These are phyloP conservation scores for Melanotaenia trifasciata DNA, from an alignment of 2,797 vertebrate genomes.

Conservation along the genomic window DNA sequence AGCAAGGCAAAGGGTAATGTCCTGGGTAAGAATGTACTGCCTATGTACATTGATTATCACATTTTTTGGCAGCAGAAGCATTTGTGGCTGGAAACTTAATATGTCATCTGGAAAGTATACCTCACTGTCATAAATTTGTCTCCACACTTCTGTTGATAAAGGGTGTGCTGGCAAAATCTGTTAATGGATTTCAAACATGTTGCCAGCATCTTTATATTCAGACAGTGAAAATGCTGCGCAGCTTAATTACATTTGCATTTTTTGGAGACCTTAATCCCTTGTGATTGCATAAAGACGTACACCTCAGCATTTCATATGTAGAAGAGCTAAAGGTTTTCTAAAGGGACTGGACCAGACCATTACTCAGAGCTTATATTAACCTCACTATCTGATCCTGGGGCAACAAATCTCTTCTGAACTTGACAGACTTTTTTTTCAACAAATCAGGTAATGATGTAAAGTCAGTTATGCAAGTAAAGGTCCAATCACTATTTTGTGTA, in stretches of 20 bases:
- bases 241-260: slow-evolving; percentile 55
- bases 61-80: slow-evolving; percentile 47
- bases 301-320: background rate
- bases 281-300: slow-evolving; percentile 5
- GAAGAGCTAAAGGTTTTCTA: background rate
- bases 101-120: slow-evolving; percentile 69
- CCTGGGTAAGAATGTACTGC: slow-evolving; percentile 41
- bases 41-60: slow-evolving; percentile 48
- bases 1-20: slow-evolving; percentile 48
- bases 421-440: slow-evolving; percentile 12
- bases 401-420: slow-evolving; percentile 2
- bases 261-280: slow-evolving; percentile 6
- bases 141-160: slow-evolving; percentile 55
- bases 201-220: slow-evolving; percentile 48
- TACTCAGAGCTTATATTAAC: slow-evolving; percentile 12
- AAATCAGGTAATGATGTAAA: background rate
- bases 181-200: slow-evolving; percentile 44
- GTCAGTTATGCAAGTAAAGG: background rate
- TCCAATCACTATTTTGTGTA: slow-evolving; percentile 2
- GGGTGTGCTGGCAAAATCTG: slow-evolving; percentile 41
- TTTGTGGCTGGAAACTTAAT: slow-evolving; percentile 50
- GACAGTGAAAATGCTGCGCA: slow-evolving; percentile 18
- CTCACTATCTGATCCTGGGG: background rate
- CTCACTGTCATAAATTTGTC: slow-evolving; percentile 48
- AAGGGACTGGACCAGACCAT: background rate